Percentiles rank a stretch among this genome's conserved stretches.
phyloP scores from a whole-genome alignment of 2,797 vertebrate species.

The Tokudaia tokunoshimensis region DNA sequence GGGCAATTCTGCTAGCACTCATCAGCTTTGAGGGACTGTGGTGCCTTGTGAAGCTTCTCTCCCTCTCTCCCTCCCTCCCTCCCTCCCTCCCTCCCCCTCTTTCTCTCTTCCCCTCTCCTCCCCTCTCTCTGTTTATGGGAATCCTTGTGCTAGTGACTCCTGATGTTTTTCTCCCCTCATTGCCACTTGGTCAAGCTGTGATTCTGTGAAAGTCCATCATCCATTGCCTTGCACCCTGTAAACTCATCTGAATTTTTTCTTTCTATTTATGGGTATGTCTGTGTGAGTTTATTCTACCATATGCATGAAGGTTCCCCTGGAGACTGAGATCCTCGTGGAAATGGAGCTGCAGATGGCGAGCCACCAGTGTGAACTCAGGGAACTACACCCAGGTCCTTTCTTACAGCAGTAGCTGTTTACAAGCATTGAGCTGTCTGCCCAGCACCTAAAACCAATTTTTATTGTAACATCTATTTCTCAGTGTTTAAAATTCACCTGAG shows the following conservation, averaged over 20 bases:
- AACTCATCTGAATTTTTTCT: constrained; percentile 19
- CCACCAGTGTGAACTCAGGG: too few relatives aligned
- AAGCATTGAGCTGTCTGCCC: not conserved
- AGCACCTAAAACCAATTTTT: not conserved
- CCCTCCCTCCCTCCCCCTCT: too few relatives aligned
- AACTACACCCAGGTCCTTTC: not conserved
- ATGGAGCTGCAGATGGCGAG: not conserved
- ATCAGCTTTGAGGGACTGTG: not conserved
- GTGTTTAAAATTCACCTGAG: constrained; percentile 23
- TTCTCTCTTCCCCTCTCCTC: too few relatives aligned
- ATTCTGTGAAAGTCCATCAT: not conserved
- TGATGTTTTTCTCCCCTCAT: not conserved
- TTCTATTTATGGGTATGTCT: constrained; percentile 15
- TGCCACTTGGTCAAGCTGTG: not conserved
- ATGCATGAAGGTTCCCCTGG: not conserved
- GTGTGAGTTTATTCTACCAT: not conserved
- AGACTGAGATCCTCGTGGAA: not conserved
- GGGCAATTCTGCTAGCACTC: not conserved
- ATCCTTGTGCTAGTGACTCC: not conserved
- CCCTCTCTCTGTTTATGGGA: not conserved
- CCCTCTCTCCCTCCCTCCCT: too few relatives aligned
- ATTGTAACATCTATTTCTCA: not conserved
- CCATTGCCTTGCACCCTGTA: not conserved
- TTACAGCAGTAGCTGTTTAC: too few relatives aligned
- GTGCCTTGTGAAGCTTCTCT: not conserved